Evolutionary conservation across 2,797 vertebrate species (phyloP).

Genomic region (Peromyscus nudipes): DNA sequence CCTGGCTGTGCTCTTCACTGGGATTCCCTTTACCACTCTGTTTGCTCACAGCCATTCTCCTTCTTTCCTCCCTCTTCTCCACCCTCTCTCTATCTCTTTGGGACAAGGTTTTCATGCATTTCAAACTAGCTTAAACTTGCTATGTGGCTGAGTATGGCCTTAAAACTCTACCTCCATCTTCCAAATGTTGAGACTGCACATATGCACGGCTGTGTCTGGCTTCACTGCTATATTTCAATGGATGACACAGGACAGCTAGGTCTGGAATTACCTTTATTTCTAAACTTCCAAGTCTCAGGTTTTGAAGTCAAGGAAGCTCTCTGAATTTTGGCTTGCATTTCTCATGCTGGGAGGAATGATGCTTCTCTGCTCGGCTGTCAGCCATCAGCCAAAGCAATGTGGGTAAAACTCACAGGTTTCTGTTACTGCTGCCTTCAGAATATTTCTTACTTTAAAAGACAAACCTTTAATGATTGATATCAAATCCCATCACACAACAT

Average conservation of each 20-base stretch:
- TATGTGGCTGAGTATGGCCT: neutral
- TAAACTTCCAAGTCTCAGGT: neutral
- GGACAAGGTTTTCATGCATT: neutral
- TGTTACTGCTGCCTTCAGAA: neutral
- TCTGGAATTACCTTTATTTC: neutral
- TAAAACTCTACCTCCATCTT: neutral
- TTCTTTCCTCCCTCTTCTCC: rapidly evolving
- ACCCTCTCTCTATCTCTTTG: neutral
- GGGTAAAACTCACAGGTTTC: neutral
- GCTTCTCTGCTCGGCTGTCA: neutral
- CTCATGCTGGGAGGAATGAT: neutral
- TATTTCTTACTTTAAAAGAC: neutral
- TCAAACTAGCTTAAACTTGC: neutral
- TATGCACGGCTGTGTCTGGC: no score
- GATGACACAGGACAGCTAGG: neutral
- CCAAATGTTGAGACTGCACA: neutral
- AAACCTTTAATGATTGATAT: neutral
- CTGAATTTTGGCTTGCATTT: neutral
- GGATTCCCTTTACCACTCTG: neutral
- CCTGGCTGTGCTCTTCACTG: neutral
- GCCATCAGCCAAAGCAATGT: neutral
- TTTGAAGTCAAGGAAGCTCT: neutral
- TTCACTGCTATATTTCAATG: neutral
- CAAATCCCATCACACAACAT: neutral
- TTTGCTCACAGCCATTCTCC: no score